phyloP scores from a whole-genome alignment of 2,888 invertebrate genomes.

The Brenthis daphne region DNA sequence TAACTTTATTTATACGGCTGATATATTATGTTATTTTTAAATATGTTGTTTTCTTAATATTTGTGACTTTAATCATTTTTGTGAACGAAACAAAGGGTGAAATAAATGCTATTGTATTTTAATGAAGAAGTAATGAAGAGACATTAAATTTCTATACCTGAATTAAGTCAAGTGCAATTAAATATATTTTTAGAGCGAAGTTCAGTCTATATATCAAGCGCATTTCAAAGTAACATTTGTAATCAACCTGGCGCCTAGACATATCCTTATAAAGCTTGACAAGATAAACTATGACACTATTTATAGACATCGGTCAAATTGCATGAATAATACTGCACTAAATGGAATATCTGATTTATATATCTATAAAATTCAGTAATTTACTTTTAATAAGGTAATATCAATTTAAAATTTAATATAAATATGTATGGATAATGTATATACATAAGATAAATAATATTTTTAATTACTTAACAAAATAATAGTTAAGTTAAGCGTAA shows the following conservation, averaged over 20 bases:
- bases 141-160: not conserved
- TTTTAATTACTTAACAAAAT: no score
- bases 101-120: not conserved
- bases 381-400: conserved; percentile 3
- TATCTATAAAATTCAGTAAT: not conserved
- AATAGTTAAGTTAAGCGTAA: no score
- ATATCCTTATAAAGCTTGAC: conserved; percentile 32
- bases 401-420: no score
- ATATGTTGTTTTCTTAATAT: no score
- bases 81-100: no score
- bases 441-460: no score
- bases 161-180: conserved; percentile 5
- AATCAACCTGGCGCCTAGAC: conserved; percentile 29
- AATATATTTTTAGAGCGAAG: not conserved
- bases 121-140: not conserved
- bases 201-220: conserved; percentile 18
- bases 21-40: no score
- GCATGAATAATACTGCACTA: conserved; percentile 13
- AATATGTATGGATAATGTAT: no score
- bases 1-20: no score
- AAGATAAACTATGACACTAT: conserved; percentile 32
- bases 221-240: conserved; percentile 14
- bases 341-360: not conserved
- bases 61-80: no score
- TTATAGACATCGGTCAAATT: conserved; percentile 27